These are phyloP conservation scores for Elysia chlorotica DNA, from an alignment of 1,140 invertebrate species.

Conservation along the genomic window DNA sequence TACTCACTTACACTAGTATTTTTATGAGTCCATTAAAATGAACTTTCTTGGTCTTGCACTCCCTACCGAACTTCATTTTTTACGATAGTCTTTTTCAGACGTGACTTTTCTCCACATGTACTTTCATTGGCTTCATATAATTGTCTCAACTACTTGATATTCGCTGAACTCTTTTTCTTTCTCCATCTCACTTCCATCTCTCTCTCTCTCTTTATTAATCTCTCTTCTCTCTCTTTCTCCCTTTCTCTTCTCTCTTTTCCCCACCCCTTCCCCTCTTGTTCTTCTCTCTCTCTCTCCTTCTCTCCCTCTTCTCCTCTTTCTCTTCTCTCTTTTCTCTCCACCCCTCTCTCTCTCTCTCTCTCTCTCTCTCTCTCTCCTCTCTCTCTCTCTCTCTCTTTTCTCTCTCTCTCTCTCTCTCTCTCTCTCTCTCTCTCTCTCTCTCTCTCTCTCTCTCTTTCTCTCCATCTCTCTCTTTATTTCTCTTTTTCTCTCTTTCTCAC, in stretches of 20 bases:
- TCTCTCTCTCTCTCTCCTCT: conserved; percentile 2
- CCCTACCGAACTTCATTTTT: too few species aligned
- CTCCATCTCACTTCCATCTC: background rate
- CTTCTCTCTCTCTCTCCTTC: background rate
- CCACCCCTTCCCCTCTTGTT: too few species aligned
- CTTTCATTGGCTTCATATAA: background rate
- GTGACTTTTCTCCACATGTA: background rate
- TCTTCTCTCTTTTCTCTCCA: background rate
- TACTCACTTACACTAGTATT: background rate
- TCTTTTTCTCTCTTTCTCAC: background rate
- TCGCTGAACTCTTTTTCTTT: background rate
- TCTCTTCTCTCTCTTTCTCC: background rate
- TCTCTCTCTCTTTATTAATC: background rate
- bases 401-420: conserved; percentile 4
- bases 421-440: conserved; percentile 9
- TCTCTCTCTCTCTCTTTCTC: conserved; percentile 2
- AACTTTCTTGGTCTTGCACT: background rate
- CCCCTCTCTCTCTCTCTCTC: background rate
- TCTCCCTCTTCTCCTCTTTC: background rate
- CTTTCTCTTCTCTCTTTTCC: background rate
- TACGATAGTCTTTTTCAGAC: too few species aligned
- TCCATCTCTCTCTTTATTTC: conserved; percentile 2
- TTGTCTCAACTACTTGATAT: background rate
- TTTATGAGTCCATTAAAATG: background rate
- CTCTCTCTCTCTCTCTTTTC: background rate